These are phyloP conservation scores for Casuarius casuarius DNA, from an alignment of 2,113 vertebrate species.

Conservation along the genomic window DNA sequence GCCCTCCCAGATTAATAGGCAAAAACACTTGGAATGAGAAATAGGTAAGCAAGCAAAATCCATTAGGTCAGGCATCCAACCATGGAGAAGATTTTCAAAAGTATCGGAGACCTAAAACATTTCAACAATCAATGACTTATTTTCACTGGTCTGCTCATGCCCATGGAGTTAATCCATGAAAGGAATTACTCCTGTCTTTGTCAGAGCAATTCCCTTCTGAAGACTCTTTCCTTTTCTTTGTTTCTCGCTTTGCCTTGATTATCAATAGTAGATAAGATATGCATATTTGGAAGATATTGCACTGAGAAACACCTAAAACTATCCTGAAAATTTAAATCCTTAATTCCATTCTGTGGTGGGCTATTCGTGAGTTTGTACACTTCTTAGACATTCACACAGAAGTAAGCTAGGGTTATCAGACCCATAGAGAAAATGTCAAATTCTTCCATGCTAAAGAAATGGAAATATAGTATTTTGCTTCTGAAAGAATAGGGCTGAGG, in stretches of 20 bases:
- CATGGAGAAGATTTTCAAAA: neutral
- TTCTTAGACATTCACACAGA: neutral
- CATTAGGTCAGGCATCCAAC: neutral
- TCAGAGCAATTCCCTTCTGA: neutral
- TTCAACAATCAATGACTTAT: neutral
- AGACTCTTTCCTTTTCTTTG: neutral
- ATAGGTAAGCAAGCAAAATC: neutral
- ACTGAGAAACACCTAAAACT: neutral
- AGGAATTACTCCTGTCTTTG: neutral
- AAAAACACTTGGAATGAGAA: neutral
- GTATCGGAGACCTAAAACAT: neutral
- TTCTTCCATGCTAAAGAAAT: constrained; percentile 32
- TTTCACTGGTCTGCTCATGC: neutral
- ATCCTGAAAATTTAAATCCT: neutral
- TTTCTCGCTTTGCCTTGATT: neutral
- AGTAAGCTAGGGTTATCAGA: constrained; percentile 19
- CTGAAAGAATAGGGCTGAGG: constrained; percentile 26
- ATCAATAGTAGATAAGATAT: neutral
- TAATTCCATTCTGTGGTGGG: neutral
- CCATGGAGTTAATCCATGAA: neutral
- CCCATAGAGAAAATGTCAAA: constrained; percentile 45
- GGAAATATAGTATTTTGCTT: neutral
- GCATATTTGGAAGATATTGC: neutral
- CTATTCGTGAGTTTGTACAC: neutral
- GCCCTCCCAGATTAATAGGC: neutral